Evolutionary conservation across 1,140 invertebrate species (phyloP).

Genomic region (Bemisia tabaci): DNA sequence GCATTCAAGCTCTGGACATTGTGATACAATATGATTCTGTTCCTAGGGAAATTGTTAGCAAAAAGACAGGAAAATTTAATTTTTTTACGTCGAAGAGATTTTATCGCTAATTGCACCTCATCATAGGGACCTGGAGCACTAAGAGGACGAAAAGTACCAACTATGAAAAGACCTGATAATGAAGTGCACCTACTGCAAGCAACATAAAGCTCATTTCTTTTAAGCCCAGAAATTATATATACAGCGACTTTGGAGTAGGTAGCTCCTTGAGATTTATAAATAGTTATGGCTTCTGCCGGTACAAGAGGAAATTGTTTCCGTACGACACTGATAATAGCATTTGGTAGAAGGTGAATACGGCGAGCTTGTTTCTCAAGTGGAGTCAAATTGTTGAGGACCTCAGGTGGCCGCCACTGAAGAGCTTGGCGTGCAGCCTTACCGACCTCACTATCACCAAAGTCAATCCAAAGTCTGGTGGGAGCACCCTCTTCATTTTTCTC

Average conservation of each 20-base stretch:
- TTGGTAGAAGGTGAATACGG: not conserved
- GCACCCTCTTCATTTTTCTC: not conserved
- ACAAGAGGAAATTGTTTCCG: constrained; percentile 20
- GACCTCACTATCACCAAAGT: not conserved
- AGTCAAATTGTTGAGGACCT: not conserved
- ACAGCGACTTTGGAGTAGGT: constrained; percentile 15
- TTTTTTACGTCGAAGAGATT: too few species aligned
- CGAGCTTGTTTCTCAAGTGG: not conserved
- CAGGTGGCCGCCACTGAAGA: not conserved
- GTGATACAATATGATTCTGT: too few species aligned
- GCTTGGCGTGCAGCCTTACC: not conserved
- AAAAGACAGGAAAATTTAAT: too few species aligned
- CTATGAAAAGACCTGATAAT: too few species aligned
- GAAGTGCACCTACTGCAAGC: not conserved
- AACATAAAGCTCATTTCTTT: not conserved
- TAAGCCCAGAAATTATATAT: not conserved
- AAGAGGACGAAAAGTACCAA: too few species aligned
- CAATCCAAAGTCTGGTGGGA: not conserved
- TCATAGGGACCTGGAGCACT: too few species aligned
- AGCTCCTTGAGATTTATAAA: constrained; percentile 21
- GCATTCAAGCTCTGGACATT: too few species aligned
- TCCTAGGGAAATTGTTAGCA: too few species aligned
- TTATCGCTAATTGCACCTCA: too few species aligned
- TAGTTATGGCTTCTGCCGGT: constrained; percentile 20
- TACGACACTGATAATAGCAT: constrained; percentile 6